Evolutionary conservation across 2,113 vertebrate genomes (phyloP).

Genomic region (Nettapus auritus): DNA sequence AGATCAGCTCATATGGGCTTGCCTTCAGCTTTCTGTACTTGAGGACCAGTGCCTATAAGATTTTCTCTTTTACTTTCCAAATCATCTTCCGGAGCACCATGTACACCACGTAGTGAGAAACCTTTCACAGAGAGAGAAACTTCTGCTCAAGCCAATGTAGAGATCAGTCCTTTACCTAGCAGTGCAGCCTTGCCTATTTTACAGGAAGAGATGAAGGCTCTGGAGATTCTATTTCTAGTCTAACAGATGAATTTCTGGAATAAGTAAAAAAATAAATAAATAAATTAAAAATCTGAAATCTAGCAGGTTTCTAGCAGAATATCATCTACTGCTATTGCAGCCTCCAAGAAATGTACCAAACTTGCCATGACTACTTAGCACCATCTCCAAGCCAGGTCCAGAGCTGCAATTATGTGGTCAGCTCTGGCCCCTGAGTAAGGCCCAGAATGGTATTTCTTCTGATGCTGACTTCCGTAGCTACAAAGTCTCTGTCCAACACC

Average conservation of each 20-base stretch:
- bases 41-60: not conserved
- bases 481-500: not conserved
- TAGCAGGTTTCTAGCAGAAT: not conserved
- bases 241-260: not conserved
- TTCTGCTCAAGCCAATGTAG: not conserved
- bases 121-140: not conserved
- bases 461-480: not conserved
- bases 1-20: not conserved
- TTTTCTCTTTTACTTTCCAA: not conserved
- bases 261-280: too few relatives aligned
- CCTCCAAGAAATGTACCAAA: fast-evolving
- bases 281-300: too few relatives aligned
- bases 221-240: not conserved
- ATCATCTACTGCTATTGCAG: not conserved
- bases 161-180: too few relatives aligned
- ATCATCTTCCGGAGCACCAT: not conserved
- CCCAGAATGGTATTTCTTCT: not conserved
- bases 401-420: not conserved
- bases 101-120: not conserved
- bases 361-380: not conserved
- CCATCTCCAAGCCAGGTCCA: too few relatives aligned
- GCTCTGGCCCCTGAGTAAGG: not conserved
- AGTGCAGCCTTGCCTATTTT: not conserved
- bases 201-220: not conserved
- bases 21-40: not conserved